Evolutionary conservation across 1,140 invertebrate genomes (phyloP).

Genomic region (Mizuhopecten yessoensis): DNA sequence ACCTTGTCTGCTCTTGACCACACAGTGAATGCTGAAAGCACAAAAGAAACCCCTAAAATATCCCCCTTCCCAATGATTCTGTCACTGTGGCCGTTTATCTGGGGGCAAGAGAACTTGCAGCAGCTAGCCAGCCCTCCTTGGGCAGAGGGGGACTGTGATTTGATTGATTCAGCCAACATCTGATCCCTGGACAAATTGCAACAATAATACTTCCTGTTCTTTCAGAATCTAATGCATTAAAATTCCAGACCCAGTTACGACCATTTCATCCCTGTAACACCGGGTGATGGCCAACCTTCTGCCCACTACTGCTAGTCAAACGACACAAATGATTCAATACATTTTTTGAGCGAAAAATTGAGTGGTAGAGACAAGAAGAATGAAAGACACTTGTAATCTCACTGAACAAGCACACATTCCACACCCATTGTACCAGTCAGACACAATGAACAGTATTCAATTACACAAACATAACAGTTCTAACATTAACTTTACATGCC

Average conservation of each 20-base stretch:
- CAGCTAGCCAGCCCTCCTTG: neutral
- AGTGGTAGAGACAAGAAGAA: slow-evolving; percentile 25
- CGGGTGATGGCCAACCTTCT: neutral
- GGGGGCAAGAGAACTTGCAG: neutral
- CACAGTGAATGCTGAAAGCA: neutral
- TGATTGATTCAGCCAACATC: slow-evolving; percentile 16
- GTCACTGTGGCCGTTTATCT: neutral
- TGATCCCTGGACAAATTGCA: slow-evolving; percentile 7
- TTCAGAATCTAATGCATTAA: slow-evolving; percentile 20
- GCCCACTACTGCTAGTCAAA: slow-evolving; percentile 15
- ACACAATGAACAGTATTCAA: slow-evolving; percentile 21
- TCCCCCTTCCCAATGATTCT: neutral
- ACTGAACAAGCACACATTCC: neutral
- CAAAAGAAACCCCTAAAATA: no score
- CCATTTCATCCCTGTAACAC: neutral
- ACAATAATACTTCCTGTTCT: slow-evolving; percentile 9
- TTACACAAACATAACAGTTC: slow-evolving; percentile 39
- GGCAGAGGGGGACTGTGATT: neutral
- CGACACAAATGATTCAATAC: neutral
- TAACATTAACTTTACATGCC: neutral
- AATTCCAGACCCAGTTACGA: slow-evolving; percentile 31
- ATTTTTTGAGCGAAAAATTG: slow-evolving; percentile 30
- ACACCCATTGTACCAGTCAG: neutral
- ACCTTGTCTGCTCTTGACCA: neutral
- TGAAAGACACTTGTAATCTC: slow-evolving; percentile 26